phyloP scores from a whole-genome alignment of 2,888 invertebrate genomes.

The Caenorhabditis japonica region DNA sequence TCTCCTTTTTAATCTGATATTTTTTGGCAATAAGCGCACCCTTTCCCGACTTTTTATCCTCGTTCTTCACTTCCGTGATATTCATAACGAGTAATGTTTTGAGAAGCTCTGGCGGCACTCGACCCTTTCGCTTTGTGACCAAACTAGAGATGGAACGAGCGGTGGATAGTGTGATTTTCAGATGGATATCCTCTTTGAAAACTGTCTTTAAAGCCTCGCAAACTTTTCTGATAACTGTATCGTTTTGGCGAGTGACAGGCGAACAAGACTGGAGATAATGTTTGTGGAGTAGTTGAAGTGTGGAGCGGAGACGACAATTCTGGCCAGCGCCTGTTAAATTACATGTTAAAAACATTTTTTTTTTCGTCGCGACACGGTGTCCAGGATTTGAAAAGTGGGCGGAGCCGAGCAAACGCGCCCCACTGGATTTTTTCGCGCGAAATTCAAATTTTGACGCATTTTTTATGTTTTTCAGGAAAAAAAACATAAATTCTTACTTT shows the following conservation, averaged over 20 bases:
- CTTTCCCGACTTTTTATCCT: constrained; percentile 85
- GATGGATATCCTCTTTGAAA: constrained; percentile 87
- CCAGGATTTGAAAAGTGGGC: too few relatives aligned
- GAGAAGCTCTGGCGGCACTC: constrained; percentile 80
- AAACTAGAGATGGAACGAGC: constrained; percentile 52
- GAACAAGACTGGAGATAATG: constrained; percentile 87
- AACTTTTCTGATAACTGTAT: constrained; percentile 78
- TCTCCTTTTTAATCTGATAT: constrained; percentile 83
- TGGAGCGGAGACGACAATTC: constrained; percentile 83
- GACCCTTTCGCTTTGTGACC: constrained; percentile 57
- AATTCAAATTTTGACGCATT: too few relatives aligned
- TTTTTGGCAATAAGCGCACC: constrained; percentile 85
- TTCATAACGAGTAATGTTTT: constrained; percentile 86
- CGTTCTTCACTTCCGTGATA: constrained; percentile 83
- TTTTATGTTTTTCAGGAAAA: too few relatives aligned
- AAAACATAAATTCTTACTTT: too few relatives aligned
- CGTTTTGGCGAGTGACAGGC: constrained; percentile 84
- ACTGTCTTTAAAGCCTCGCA: constrained; percentile 83
- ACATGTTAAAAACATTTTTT: too few relatives aligned
- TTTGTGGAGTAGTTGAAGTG: constrained; percentile 93
- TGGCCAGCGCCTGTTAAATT: constrained; percentile 51
- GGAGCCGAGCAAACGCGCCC: too few relatives aligned
- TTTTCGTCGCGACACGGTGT: too few relatives aligned
- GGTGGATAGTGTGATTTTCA: constrained; percentile 80
- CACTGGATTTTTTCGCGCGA: too few relatives aligned